Evolutionary conservation across 2,113 vertebrate species (phyloP), one percentile per base, ranked within the genome.

Genomic region (Rhea pennata): DNA sequence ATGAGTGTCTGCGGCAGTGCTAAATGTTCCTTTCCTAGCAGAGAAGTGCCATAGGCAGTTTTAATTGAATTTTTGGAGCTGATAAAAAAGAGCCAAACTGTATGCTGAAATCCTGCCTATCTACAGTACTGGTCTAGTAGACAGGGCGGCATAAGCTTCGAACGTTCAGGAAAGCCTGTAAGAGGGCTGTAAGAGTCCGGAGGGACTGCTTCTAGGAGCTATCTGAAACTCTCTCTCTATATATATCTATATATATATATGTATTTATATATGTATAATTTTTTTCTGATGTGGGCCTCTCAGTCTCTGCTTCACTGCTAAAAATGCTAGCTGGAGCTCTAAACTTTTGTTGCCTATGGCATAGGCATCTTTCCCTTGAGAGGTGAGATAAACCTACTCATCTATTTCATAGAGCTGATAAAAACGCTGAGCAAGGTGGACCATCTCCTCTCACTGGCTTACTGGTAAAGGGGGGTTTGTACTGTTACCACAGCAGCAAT

Each of bases 21-120:
- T 84, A 86, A 93, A 90, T 39, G 88, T 84, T 40, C 27, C 48
- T 53, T 96, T 93, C 94, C 95, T 96, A 96, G 90, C 90, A 96
- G 86, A 93, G 77, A 83, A 91, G 58, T 71, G 95, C 89, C 91
- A 92, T 72, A 53, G 86, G 93, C 93, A 92, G 76, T 88, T 97
- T 88, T 81, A 92, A 78, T 94, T 89, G 70, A 87, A 94, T 96
- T 92, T 92, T 90, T 69, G 92, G 54, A 83, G 77, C 87, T 90
- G 90, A 94, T 92, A 46, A 87, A 89, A 89, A 92, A 72, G 87
- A 93, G 66, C 71, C 87, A 84, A 78, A 81, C 23, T 72, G 21
- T 77, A 53, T 84, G 92, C 76, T 87, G 79, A 90, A 84, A 78
- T 88, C 67, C 86, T 90, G 62, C 70, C 87, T 83, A 27, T 86